Percentiles rank a stretch among this genome's conserved stretches.
These are phyloP conservation scores for Moxostoma hubbsi DNA, from an alignment of 2,797 vertebrate species.

Conservation along the genomic window DNA sequence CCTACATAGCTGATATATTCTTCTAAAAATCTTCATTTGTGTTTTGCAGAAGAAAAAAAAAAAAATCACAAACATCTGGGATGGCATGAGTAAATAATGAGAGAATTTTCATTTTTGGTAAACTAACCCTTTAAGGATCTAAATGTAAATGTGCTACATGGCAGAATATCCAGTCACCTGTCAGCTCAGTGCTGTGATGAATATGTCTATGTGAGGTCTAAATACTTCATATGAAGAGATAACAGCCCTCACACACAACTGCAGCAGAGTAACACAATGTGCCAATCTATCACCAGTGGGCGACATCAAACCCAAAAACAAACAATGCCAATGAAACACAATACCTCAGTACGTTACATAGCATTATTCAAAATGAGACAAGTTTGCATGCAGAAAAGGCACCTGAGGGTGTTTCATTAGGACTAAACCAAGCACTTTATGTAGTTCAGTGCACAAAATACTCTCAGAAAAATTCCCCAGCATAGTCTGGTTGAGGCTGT, in stretches of 20 bases:
- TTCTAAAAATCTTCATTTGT: no score
- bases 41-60: no score
- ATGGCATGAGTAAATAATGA: no score
- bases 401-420: slow-evolving; percentile 13
- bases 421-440: slow-evolving; percentile 18
- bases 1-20: no score
- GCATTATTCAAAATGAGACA: not conserved
- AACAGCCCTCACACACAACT: slow-evolving; percentile 68
- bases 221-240: slow-evolving; percentile 66
- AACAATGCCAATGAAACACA: slow-evolving; percentile 60
- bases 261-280: slow-evolving; percentile 62
- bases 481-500: slow-evolving; percentile 70
- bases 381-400: slow-evolving; percentile 13
- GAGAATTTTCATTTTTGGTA: no score
- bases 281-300: slow-evolving; percentile 52
- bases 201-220: slow-evolving; percentile 17
- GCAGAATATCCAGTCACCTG: slow-evolving; percentile 54
- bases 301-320: slow-evolving; percentile 61
- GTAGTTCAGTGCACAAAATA: slow-evolving; percentile 63
- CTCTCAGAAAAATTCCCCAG: slow-evolving; percentile 73
- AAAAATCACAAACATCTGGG: no score
- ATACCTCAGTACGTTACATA: not conserved
- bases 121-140: not conserved
- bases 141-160: slow-evolving; percentile 32
- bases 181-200: slow-evolving; percentile 25